Evolutionary conservation across 2,113 vertebrate genomes (phyloP).

Genomic region (Salminus brasiliensis): DNA sequence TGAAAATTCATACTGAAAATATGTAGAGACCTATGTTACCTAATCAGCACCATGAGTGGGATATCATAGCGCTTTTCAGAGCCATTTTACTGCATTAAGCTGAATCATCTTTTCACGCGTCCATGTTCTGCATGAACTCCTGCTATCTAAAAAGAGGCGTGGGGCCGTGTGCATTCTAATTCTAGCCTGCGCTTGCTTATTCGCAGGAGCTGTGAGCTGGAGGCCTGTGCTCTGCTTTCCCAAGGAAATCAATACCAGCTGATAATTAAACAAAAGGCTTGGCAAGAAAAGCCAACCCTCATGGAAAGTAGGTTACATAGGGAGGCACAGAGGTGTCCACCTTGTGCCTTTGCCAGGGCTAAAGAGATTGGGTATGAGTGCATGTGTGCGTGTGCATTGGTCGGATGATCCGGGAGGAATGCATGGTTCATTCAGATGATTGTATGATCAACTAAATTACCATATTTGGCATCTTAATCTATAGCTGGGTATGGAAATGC

Average conservation of each 20-base stretch:
- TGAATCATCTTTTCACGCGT: slow-evolving; percentile 69
- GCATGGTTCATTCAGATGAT: background rate
- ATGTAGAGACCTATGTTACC: background rate
- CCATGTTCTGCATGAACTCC: slow-evolving; percentile 61
- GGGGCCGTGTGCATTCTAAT: slow-evolving; percentile 73
- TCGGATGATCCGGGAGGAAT: background rate
- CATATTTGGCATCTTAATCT: background rate
- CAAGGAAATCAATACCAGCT: slow-evolving; percentile 83
- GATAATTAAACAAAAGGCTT: slow-evolving; percentile 85
- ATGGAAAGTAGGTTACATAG: slow-evolving; percentile 78
- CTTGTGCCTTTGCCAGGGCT: slow-evolving; percentile 44
- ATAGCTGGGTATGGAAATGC: background rate
- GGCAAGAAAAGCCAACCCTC: slow-evolving; percentile 65
- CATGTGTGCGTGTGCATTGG: background rate
- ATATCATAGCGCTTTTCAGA: slow-evolving; percentile 43
- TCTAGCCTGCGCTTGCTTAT: slow-evolving; percentile 71
- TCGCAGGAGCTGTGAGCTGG: slow-evolving; percentile 72
- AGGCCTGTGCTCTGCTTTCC: slow-evolving; percentile 76
- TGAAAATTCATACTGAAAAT: slow-evolving; percentile 8
- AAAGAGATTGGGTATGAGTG: slow-evolving; percentile 16
- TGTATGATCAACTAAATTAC: background rate
- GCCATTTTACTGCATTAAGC: slow-evolving; percentile 63
- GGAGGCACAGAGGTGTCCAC: slow-evolving; percentile 76
- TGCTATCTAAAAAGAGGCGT: slow-evolving; percentile 65
- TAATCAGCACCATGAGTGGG: slow-evolving; percentile 30